Evolutionary conservation across 2,888 invertebrate genomes (phyloP).

Genomic region (Drosophila greeni): DNA sequence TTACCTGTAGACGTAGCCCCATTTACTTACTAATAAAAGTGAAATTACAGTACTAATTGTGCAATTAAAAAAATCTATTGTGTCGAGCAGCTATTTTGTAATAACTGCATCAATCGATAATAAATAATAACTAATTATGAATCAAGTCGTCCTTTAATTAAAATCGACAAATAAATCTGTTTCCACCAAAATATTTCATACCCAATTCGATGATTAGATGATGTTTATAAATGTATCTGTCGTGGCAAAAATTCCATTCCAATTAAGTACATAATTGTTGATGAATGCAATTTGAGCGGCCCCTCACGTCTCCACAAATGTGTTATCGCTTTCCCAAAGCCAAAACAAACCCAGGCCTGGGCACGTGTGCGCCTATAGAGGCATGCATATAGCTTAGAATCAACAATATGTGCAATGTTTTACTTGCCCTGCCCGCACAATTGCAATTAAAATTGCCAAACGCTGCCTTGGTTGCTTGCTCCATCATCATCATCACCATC

Average conservation of each 20-base stretch:
- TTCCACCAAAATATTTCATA: background rate
- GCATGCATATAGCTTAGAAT: slow-evolving; percentile 13
- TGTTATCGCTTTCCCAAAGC: slow-evolving; percentile 28
- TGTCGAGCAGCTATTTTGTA: background rate
- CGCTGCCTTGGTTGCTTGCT: slow-evolving; percentile 24
- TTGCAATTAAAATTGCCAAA: slow-evolving; percentile 35
- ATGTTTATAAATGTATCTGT: background rate
- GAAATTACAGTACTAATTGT: background rate
- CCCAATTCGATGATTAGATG: background rate
- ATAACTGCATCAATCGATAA: background rate
- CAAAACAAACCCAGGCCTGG: slow-evolving; percentile 16
- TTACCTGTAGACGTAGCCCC: background rate
- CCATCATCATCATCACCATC: slow-evolving; percentile 15
- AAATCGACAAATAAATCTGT: too few relatives aligned
- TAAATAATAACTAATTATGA: background rate
- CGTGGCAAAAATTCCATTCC: slow-evolving; percentile 7
- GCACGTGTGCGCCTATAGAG: slow-evolving; percentile 46
- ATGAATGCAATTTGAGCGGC: slow-evolving; percentile 34
- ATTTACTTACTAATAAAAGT: background rate
- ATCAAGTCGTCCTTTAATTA: background rate
- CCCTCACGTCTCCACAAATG: slow-evolving; percentile 45
- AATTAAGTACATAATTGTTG: slow-evolving; percentile 19
- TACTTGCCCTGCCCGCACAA: background rate
- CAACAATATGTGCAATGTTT: background rate
- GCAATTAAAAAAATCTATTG: too few relatives aligned